Percentiles rank a stretch among this genome's conserved stretches.
Evolutionary conservation across 2,797 vertebrate genomes (phyloP).

Genomic region (Agapornis canus): DNA sequence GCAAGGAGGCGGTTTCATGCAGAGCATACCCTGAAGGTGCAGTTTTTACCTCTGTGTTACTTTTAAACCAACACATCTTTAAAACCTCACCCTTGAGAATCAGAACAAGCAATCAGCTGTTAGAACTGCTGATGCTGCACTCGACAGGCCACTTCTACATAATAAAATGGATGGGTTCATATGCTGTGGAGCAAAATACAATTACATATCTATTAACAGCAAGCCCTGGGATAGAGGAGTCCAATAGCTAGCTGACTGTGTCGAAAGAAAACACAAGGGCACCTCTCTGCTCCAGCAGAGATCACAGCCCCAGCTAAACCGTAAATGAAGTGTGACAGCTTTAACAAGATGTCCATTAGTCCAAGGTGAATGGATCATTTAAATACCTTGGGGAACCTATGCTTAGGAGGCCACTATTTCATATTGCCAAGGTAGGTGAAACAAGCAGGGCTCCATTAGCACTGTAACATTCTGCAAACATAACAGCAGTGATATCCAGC

Average conservation of each 20-base stretch:
- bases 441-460: neutral
- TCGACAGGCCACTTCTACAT: neutral
- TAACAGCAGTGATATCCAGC: neutral
- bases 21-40: neutral
- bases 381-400: neutral
- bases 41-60: neutral
- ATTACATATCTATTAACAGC: neutral
- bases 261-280: neutral
- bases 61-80: neutral
- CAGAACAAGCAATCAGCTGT: neutral
- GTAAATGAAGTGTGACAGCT: constrained; percentile 1
- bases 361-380: neutral
- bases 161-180: neutral
- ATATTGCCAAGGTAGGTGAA: neutral
- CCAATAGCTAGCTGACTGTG: too few species aligned
- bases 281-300: neutral
- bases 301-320: neutral
- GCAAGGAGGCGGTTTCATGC: neutral
- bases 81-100: neutral
- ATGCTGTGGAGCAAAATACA: neutral
- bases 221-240: neutral
- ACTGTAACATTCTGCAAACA: neutral
- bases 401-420: neutral
- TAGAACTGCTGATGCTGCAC: neutral
- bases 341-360: neutral